These are phyloP conservation scores for Pygoscelis adeliae DNA, from an alignment of 2,113 vertebrate genomes.

Conservation along the genomic window DNA sequence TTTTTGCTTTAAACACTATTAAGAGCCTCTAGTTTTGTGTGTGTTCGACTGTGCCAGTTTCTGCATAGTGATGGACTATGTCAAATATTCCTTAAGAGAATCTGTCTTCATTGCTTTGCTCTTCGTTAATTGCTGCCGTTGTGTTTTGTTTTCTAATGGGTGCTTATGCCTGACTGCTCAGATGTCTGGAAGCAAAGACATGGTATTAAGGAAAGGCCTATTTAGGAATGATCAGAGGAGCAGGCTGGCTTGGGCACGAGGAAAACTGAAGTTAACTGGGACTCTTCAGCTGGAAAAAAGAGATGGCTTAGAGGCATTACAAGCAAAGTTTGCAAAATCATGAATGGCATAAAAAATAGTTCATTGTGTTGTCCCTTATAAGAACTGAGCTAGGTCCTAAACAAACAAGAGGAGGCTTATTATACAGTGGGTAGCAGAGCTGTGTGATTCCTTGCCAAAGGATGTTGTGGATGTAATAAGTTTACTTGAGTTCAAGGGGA, in stretches of 20 bases:
- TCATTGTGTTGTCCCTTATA: background rate
- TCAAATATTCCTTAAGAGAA: background rate
- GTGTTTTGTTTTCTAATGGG: background rate
- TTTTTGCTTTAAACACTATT: background rate
- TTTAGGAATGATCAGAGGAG: background rate
- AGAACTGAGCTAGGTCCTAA: background rate
- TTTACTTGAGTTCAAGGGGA: background rate
- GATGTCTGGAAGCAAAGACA: background rate
- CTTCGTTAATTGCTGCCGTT: background rate
- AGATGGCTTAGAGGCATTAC: background rate
- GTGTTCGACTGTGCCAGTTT: background rate
- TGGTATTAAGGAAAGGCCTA: background rate
- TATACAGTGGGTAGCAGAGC: background rate
- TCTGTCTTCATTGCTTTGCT: background rate
- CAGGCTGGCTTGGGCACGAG: background rate
- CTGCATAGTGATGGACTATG: background rate
- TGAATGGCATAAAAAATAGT: background rate
- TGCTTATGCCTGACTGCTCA: background rate
- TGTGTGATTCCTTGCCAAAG: background rate
- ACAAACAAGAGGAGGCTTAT: background rate
- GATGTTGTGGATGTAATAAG: background rate
- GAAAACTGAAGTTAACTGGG: background rate
- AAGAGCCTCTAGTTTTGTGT: background rate
- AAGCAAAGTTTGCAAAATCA: background rate
- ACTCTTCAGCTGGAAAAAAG: background rate